Evolutionary conservation across 2,888 invertebrate genomes (phyloP).

Genomic region (Uropetala carovei): DNA sequence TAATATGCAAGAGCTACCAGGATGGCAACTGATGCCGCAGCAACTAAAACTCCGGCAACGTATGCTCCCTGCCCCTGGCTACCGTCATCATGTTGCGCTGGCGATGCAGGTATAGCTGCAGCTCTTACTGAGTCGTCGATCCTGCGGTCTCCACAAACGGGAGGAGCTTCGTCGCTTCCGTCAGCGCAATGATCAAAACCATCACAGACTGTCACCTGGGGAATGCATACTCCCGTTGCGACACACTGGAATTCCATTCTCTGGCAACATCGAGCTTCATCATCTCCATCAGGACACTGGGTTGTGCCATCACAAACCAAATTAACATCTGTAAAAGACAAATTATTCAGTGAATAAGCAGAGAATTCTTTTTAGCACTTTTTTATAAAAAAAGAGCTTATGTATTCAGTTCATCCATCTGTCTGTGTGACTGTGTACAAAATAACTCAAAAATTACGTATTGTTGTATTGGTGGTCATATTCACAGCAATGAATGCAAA

Average conservation of each 20-base stretch:
- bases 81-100: slow-evolving; percentile 45
- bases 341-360: background rate
- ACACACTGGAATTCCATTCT: slow-evolving; percentile 82
- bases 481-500: too few relatives aligned
- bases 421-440: too few relatives aligned
- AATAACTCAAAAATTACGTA: too few relatives aligned
- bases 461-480: too few relatives aligned
- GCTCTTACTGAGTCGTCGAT: slow-evolving; percentile 40
- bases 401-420: too few relatives aligned
- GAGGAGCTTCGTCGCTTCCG: slow-evolving; percentile 86
- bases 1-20: slow-evolving; percentile 78
- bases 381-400: too few relatives aligned
- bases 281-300: slow-evolving; percentile 83
- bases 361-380: background rate
- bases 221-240: slow-evolving; percentile 85
- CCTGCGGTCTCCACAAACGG: slow-evolving; percentile 77
- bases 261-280: slow-evolving; percentile 84
- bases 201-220: slow-evolving; percentile 84
- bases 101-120: slow-evolving; percentile 42
- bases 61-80: slow-evolving; percentile 67
- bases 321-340: slow-evolving; percentile 72
- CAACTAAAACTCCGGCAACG: slow-evolving; percentile 77
- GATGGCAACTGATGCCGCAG: slow-evolving; percentile 75
- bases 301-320: slow-evolving; percentile 81
- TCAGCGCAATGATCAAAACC: slow-evolving; percentile 87